A percentile compares a stretch with the other conserved stretches of the same genome.
Evolutionary conservation across 2,888 invertebrate species (phyloP).

Genomic region (Lapara coniferarum): DNA sequence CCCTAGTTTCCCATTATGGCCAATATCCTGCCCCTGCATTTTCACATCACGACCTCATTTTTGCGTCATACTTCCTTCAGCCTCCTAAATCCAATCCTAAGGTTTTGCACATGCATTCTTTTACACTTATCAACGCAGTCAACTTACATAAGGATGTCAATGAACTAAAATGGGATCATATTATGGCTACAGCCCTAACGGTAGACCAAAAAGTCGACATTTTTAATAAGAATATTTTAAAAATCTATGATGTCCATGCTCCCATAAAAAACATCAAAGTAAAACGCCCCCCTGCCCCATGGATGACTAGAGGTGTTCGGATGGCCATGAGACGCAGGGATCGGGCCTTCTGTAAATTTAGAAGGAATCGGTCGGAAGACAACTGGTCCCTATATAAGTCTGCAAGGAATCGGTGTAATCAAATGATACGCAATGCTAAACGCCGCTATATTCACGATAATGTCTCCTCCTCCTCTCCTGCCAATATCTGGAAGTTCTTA

Average conservation of each 20-base stretch:
- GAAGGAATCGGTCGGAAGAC: constrained; percentile 1
- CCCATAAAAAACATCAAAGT: not conserved
- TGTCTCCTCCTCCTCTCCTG: constrained; percentile 15
- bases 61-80: too few species aligned
- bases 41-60: too few species aligned
- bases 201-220: not conserved
- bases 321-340: constrained; percentile 5
- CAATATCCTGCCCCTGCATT: too few species aligned
- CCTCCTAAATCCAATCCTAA: too few species aligned
- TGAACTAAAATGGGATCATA: too few species aligned
- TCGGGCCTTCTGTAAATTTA: not conserved
- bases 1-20: too few species aligned
- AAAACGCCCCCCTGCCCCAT: constrained; percentile 10
- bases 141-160: too few species aligned
- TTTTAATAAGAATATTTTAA: not conserved
- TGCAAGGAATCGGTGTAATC: constrained; percentile 26
- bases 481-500: constrained; percentile 18
- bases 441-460: constrained; percentile 23
- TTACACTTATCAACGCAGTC: too few species aligned
- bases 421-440: constrained; percentile 27
- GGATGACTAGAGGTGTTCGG: constrained; percentile 1
- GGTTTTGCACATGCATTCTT: too few species aligned
- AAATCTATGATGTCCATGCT: constrained; percentile 7
- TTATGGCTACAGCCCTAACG: too few species aligned
- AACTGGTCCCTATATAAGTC: constrained; percentile 1